Evolutionary conservation across 2,797 vertebrate genomes (phyloP), one percentile per base, ranked within the genome.

Genomic region (Tinamus major): DNA sequence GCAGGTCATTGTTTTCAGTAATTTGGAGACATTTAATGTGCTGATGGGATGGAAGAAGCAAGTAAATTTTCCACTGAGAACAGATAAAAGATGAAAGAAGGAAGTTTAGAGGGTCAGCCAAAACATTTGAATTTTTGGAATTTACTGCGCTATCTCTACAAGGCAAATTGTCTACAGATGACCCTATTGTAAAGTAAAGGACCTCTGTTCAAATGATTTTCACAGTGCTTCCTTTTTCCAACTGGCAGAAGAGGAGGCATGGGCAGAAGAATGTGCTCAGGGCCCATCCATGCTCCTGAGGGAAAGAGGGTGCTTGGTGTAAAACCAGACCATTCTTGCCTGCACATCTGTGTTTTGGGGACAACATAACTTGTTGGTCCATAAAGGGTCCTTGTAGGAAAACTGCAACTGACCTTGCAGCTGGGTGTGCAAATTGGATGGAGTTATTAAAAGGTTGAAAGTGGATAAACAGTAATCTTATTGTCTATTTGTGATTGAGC

Each of bases 381-480:
- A 6, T 33, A 37, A 76, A 63, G 4, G 6, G 2, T 1, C 3
- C 3, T 79, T 72, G 23, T 33, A 79, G 56, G 31, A 76, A 85
- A 89, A 29, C 5, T 61, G 7, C 4, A 41, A 29, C n/a, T 26
- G 84, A 65, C 24, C 20, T n/a, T 59, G 89, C 49, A 83, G 35
- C 11, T 65, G 49, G 62, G 19, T 75, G n/a, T 46, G 76, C 24
- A 85, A 91, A 87, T 69, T 35, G 71, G 26, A 29, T 87, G 56
- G 65, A 91, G 44, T 83, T 95, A 89, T 87, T 94, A 85, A 92
- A 92, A 91, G 82, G 85, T 93, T 95, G 93, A 96, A 89, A 93
- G 64, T 85, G 61, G 85, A 95, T 91, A 95, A 92, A 77, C 79
- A 81, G 39, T 94, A 95, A 95, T 95, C 64, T 86, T 84, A 91